Conservation (phyloP, 2,888 invertebrate genomes). For the Herminia tarsipennalis region DNA sequence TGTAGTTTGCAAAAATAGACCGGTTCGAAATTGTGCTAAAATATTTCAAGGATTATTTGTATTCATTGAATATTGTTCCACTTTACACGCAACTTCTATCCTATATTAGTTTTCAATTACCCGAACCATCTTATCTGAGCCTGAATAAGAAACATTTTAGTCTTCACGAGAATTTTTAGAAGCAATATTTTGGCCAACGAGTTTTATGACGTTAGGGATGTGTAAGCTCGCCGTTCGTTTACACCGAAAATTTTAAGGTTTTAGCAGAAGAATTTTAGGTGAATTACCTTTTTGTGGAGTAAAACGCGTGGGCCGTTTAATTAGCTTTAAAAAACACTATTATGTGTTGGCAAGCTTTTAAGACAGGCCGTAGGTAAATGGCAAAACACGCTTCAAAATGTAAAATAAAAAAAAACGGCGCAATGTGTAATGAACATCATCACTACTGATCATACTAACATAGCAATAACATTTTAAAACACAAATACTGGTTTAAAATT, state of each 20-base stretch:
- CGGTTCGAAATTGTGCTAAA: conserved; percentile 12
- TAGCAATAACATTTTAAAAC: no score
- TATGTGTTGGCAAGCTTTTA: no score
- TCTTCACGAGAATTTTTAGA: conserved; percentile 13
- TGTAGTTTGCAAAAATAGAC: conserved; percentile 16
- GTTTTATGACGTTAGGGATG: conserved; percentile 4
- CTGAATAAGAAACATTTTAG: conserved; percentile 38
- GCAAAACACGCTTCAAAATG: no score
- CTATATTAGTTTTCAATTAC: conserved; percentile 66
- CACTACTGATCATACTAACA: no score
- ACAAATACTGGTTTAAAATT: no score
- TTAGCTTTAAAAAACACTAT: background rate
- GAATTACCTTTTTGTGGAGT: background rate
- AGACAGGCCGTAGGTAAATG: no score
- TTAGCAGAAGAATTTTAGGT: background rate
- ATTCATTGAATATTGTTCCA: conserved; percentile 46
- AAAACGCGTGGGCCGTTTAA: background rate
- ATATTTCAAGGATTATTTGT: conserved; percentile 34
- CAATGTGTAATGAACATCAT: no score
- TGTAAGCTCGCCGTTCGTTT: conserved; percentile 1
- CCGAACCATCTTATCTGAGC: conserved; percentile 42
- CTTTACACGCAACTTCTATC: conserved; percentile 53
- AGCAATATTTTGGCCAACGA: background rate
- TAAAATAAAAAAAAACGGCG: no score
- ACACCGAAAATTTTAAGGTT: background rate